Evolutionary conservation across 1,140 invertebrate species (phyloP).

Genomic region (Phymastichus coffea): DNA sequence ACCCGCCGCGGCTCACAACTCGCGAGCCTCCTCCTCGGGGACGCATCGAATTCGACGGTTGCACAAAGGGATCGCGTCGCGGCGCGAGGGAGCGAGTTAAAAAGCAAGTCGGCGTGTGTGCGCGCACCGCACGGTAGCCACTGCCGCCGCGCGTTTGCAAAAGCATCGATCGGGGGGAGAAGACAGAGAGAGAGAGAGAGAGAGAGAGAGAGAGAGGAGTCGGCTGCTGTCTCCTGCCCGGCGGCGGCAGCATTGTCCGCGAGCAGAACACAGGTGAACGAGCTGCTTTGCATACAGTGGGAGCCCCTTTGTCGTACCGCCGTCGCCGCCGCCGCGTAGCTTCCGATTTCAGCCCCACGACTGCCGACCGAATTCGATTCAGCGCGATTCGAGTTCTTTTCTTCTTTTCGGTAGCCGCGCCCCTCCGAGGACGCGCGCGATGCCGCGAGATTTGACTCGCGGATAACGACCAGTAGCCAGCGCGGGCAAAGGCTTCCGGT

Average conservation of each 20-base stretch:
- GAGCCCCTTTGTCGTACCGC: conserved; percentile 20
- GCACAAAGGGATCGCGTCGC: too few species aligned
- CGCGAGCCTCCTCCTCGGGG: too few species aligned
- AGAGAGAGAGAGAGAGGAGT: background rate
- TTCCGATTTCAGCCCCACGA: background rate
- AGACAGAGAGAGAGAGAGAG: background rate
- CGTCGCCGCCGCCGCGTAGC: background rate
- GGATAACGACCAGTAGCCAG: too few species aligned
- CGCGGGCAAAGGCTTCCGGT: too few species aligned
- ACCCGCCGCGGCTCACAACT: too few species aligned
- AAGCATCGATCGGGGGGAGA: conserved; percentile 7
- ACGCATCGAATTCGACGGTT: too few species aligned
- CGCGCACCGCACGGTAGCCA: too few species aligned
- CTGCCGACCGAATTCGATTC: background rate
- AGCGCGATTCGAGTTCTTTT: background rate
- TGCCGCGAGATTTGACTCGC: background rate
- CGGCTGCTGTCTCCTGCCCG: background rate
- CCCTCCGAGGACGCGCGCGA: background rate
- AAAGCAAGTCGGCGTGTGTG: too few species aligned
- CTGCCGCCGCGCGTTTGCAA: too few species aligned
- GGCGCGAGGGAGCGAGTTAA: too few species aligned
- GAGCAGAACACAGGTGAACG: conserved; percentile 19
- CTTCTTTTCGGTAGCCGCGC: too few species aligned
- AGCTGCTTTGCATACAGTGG: conserved; percentile 44
- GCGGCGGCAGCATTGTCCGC: background rate